Base-by-base conservation (phyloP, 2,888 invertebrate genomes). In the Nemapogon koenigi region DNA sequence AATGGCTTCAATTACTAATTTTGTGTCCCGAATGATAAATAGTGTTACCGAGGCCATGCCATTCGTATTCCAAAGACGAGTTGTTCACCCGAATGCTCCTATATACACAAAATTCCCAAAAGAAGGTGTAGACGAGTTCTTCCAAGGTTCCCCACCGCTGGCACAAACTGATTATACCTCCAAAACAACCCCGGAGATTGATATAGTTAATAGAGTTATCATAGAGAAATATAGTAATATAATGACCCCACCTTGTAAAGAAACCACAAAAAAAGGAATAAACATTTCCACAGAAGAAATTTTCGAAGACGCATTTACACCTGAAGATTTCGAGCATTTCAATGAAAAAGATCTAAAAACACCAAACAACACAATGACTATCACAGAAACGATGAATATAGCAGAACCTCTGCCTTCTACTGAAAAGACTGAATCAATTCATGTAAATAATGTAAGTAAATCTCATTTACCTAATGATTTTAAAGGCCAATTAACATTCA, bases 291-390 rank as follows among this genome's bases (percentile, higher is more conserved):
- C 65, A 0, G 63, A 65, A 44, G 71, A 75, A 13, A 49, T 49
- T 26, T 72, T 64, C 43, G 69, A 68, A 54, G 73, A 73, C 57
- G 71, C 72, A 3, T 63, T 71, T 32, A 46, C 58, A 0, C 55
- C 62, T 0, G 72, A 75, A 46, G 65, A 68, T 49, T 61, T 67
- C 43, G 52, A 16, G 11, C 36, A 19, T 40, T 31, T 25, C 25
- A 16, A 37, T 37, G 35, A 38, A 13, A 37, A 16, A 25, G 42
- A 40, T 8, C 32, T 17, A 17, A 17, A 11, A 4, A 19, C 35
- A 26, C 6, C 27, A 16, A 13, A 8, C 2, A 42, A 44, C 16
- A 40, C 19, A 36, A 57, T 55, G 41, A n/a, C n/a, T n/a, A n/a
- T n/a, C n/a, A 38, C 48, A 10, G 49, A 64, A 43, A 42, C 0